Evolutionary conservation across 2,888 invertebrate species (phyloP).

Genomic region (Melanostoma scalare): DNA sequence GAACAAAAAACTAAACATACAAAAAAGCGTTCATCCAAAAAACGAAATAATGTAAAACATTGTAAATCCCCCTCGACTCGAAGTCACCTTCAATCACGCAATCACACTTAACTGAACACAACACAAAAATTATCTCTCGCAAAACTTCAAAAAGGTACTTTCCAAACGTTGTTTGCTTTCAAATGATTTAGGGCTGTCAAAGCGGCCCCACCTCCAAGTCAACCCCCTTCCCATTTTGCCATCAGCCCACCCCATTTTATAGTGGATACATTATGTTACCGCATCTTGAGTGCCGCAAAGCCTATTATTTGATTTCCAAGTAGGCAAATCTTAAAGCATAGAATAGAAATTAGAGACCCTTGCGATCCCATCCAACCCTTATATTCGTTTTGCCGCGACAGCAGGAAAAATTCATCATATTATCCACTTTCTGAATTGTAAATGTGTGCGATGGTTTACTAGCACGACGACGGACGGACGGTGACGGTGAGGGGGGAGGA

Average conservation of each 20-base stretch:
- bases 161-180: no score
- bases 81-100: no score
- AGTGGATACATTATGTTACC: slow-evolving; percentile 41
- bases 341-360: slow-evolving; percentile 22
- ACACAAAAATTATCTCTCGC: no score
- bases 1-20: no score
- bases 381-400: slow-evolving; percentile 26
- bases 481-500: neutral
- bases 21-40: no score
- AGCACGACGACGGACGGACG: neutral
- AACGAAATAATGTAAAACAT: no score
- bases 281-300: slow-evolving; percentile 23
- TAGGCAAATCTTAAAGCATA: slow-evolving; percentile 27
- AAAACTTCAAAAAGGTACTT: no score
- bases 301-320: slow-evolving; percentile 24
- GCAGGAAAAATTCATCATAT: slow-evolving; percentile 34
- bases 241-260: neutral
- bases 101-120: no score
- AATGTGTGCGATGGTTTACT: neutral
- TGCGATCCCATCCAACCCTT: slow-evolving; percentile 27
- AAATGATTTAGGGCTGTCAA: no score
- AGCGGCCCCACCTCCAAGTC: no score
- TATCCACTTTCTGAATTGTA: slow-evolving; percentile 31
- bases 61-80: no score
- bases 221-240: no score